These are phyloP conservation scores for Pollimyrus isidori DNA, from an alignment of 2,113 vertebrate genomes.

Conservation along the genomic window DNA sequence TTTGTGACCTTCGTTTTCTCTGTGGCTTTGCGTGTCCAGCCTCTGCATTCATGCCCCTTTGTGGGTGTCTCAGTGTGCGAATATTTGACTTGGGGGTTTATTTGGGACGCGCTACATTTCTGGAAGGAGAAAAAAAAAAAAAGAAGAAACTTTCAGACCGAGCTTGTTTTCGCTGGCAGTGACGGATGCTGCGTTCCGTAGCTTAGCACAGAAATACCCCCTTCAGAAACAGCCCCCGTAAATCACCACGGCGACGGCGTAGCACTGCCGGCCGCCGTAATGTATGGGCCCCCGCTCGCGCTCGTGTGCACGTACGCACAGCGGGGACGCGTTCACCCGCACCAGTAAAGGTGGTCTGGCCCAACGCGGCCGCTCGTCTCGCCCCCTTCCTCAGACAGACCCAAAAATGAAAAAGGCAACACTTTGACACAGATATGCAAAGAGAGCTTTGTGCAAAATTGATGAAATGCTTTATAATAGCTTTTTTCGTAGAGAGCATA, in stretches of 20 bases:
- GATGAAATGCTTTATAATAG: background rate
- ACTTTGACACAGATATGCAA: background rate
- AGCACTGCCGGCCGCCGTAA: background rate
- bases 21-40: background rate
- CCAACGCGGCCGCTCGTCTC: background rate
- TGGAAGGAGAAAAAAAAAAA: background rate
- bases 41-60: constrained; percentile 8
- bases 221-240: constrained; percentile 13
- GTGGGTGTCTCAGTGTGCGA: constrained; percentile 1
- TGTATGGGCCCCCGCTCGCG: background rate
- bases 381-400: background rate
- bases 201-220: constrained; percentile 19
- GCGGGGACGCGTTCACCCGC: background rate
- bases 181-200: constrained; percentile 25
- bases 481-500: background rate
- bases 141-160: constrained; percentile 12
- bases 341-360: background rate
- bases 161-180: constrained; percentile 23
- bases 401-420: background rate
- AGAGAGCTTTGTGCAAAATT: background rate
- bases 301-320: constrained; percentile 18
- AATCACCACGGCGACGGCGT: constrained; percentile 18
- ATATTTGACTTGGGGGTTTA: constrained; percentile 11
- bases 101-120: background rate
- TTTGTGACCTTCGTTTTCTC: background rate